These are phyloP conservation scores for Amiota minor DNA, from an alignment of 2,888 invertebrate genomes.

Conservation along the genomic window DNA sequence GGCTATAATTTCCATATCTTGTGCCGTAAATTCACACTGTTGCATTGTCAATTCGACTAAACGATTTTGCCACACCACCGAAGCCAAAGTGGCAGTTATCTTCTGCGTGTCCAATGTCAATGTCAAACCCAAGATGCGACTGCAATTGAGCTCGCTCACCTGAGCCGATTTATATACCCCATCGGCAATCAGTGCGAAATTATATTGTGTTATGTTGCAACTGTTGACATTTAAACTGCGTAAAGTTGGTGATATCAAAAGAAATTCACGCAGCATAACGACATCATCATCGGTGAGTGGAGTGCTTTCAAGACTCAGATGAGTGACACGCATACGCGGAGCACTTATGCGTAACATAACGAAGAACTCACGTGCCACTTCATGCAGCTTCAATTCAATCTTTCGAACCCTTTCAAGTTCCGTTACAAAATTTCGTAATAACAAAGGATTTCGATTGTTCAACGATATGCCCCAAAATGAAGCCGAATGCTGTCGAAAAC, in stretches of 20 bases:
- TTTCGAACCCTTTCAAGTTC: constrained; percentile 44
- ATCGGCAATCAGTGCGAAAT: constrained; percentile 68
- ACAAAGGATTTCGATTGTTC: constrained; percentile 36
- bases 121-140: constrained; percentile 52
- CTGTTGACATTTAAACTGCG: constrained; percentile 52
- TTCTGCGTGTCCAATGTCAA: constrained; percentile 63
- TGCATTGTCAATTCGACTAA: constrained; percentile 62
- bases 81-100: constrained; percentile 55
- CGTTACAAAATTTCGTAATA: constrained; percentile 51
- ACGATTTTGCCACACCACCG: constrained; percentile 65
- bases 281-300: constrained; percentile 46
- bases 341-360: constrained; percentile 52
- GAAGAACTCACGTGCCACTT: constrained; percentile 58
- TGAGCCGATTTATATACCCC: constrained; percentile 65
- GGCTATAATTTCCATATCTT: constrained; percentile 64
- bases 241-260: constrained; percentile 52
- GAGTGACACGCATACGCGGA: constrained; percentile 44
- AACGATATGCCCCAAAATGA: constrained; percentile 50
- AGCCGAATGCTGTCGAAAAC: constrained; percentile 40
- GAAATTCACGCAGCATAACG: constrained; percentile 50
- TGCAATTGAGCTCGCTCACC: constrained; percentile 56
- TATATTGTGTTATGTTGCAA: constrained; percentile 64
- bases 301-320: constrained; percentile 59
- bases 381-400: constrained; percentile 58
- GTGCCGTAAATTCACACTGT: constrained; percentile 63